These are phyloP conservation scores for Pogonognathellus flavescens DNA, from an alignment of 1,140 invertebrate species.

Conservation along the genomic window DNA sequence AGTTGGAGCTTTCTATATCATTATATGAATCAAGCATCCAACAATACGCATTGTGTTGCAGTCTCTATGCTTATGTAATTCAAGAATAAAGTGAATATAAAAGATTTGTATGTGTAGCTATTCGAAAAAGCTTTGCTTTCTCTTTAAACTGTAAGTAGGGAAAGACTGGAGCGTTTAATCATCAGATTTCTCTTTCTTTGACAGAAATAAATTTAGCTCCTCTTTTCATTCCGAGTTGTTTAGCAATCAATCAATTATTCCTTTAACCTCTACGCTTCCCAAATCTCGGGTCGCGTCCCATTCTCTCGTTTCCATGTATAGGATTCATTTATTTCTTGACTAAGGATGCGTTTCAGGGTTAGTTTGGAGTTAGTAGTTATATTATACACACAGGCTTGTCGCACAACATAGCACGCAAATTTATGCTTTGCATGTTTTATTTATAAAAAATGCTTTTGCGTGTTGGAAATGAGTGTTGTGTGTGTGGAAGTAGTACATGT, in stretches of 20 bases:
- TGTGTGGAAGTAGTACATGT: too few relatives aligned
- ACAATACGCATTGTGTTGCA: too few relatives aligned
- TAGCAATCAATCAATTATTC: constrained; percentile 47
- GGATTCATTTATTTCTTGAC: background rate
- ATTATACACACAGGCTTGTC: background rate
- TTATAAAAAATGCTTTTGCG: constrained; percentile 20
- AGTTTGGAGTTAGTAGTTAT: constrained; percentile 1
- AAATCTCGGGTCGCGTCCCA: background rate
- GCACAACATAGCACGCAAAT: constrained; percentile 33
- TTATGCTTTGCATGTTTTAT: constrained; percentile 22
- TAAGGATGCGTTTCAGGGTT: background rate
- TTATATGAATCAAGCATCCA: too few relatives aligned
- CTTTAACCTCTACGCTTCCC: background rate
- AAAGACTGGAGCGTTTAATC: constrained; percentile 20
- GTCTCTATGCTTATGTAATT: too few relatives aligned
- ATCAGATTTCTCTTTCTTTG: constrained; percentile 33
- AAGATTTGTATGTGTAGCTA: constrained; percentile 13
- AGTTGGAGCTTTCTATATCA: background rate
- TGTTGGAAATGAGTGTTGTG: background rate
- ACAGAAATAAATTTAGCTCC: constrained; percentile 39
- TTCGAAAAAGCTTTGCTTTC: constrained; percentile 11
- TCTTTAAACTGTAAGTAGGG: background rate
- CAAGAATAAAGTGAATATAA: background rate
- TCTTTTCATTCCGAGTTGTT: constrained; percentile 45
- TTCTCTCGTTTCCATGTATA: background rate